phyloP scores from a whole-genome alignment of 2,113 vertebrate species.

The Carassius gibelio region DNA sequence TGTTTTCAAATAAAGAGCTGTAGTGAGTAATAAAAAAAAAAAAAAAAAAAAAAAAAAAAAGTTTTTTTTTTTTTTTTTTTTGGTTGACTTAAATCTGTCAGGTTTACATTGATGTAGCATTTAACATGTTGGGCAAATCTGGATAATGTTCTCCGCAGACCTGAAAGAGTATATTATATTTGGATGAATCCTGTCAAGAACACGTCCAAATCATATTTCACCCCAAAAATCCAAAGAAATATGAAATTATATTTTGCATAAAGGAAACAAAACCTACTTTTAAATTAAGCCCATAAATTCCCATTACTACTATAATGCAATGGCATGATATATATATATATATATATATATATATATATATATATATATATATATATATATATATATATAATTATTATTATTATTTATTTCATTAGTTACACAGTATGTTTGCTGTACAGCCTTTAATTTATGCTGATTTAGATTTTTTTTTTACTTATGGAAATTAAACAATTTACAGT shows the following conservation, averaged over 20 bases:
- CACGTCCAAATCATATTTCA: too few species aligned
- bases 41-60: background rate
- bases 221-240: background rate
- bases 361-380: too few species aligned
- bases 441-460: background rate
- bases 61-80: background rate
- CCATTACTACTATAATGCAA: too few species aligned
- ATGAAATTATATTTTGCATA: too few species aligned
- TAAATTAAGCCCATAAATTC: too few species aligned
- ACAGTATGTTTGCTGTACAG: too few species aligned
- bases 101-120: constrained; percentile 14
- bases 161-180: background rate
- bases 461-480: background rate
- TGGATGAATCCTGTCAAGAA: background rate
- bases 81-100: background rate
- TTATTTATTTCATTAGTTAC: too few species aligned
- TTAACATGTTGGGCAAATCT: constrained; percentile 5
- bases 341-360: too few species aligned
- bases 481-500: background rate
- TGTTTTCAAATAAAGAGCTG: constrained; percentile 47
- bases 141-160: background rate
- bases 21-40: constrained; percentile 23
- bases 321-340: too few species aligned
- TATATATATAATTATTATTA: too few species aligned
- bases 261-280: too few species aligned